Percentiles rank a stretch among this genome's conserved stretches.
phyloP scores from a whole-genome alignment of 2,797 vertebrate genomes.

The Avahi laniger region DNA sequence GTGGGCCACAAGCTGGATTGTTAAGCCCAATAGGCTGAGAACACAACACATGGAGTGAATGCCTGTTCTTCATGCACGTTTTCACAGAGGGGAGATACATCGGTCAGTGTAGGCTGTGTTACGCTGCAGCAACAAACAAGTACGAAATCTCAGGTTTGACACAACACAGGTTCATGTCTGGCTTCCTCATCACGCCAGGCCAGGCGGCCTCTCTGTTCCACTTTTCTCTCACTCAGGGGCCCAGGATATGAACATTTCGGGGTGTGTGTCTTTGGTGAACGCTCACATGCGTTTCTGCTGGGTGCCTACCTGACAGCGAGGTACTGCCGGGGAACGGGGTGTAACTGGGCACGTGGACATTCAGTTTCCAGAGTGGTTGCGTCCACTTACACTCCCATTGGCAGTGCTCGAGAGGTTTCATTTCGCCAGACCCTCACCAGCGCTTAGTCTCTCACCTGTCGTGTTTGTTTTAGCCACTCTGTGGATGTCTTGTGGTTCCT shows the following conservation, averaged over 20 bases:
- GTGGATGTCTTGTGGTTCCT: neutral
- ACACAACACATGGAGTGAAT: accelerated
- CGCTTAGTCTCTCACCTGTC: accelerated
- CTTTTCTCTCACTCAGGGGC: neutral
- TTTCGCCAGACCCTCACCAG: accelerated
- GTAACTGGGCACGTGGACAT: accelerated
- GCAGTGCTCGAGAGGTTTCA: accelerated
- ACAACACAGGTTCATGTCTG: accelerated
- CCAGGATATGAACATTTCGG: neutral
- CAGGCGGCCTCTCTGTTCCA: no score
- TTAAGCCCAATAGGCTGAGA: no score
- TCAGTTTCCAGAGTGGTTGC: neutral
- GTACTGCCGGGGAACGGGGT: neutral
- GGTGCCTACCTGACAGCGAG: neutral
- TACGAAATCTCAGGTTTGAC: no score
- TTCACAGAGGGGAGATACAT: neutral
- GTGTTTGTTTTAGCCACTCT: neutral
- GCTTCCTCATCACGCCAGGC: neutral
- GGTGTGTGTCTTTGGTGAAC: accelerated
- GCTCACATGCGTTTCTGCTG: neutral
- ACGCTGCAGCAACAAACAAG: neutral
- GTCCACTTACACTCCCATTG: accelerated
- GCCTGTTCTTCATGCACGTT: accelerated
- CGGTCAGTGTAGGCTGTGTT: neutral
- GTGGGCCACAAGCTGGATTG: accelerated